Conservation (phyloP, 2,113 vertebrate genomes). For the Pandion haliaetus region DNA sequence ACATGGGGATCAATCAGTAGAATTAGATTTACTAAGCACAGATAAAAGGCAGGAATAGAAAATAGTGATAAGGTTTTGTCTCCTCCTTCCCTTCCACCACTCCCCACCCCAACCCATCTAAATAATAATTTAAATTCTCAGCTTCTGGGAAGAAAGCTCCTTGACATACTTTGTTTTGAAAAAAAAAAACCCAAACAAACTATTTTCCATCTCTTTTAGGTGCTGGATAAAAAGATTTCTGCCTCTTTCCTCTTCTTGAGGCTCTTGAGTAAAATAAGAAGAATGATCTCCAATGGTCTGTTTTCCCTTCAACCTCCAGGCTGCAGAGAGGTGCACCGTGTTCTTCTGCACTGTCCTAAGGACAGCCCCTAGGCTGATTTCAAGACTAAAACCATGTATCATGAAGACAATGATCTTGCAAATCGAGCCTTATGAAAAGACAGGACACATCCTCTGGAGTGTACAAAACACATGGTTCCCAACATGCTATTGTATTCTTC, state of each 20-base stretch:
- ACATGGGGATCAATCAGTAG: neutral
- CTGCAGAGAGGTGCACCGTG: neutral
- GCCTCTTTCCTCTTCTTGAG: neutral
- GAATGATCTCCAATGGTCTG: neutral
- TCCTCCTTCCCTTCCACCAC: neutral
- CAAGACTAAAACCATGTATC: neutral
- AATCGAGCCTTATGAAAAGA: neutral
- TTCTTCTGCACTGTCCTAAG: neutral
- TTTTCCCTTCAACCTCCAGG: neutral
- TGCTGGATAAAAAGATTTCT: neutral
- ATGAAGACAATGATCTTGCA: neutral
- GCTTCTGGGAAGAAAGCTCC: neutral
- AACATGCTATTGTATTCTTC: neutral
- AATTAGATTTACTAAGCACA: neutral
- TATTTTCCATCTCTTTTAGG: neutral
- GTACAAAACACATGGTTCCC: neutral
- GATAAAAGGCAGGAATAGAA: neutral
- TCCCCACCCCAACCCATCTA: rapidly evolving
- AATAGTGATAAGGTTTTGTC: neutral
- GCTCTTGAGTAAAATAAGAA: neutral
- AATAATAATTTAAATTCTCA: neutral
- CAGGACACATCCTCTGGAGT: neutral
- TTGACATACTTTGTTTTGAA: neutral
- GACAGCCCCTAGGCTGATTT: neutral
- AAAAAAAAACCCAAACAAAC: too few species aligned